A percentile compares a stretch with the other conserved stretches of the same genome.
Evolutionary conservation across 2,888 invertebrate species (phyloP).

Genomic region (Dexiosoma caninum): DNA sequence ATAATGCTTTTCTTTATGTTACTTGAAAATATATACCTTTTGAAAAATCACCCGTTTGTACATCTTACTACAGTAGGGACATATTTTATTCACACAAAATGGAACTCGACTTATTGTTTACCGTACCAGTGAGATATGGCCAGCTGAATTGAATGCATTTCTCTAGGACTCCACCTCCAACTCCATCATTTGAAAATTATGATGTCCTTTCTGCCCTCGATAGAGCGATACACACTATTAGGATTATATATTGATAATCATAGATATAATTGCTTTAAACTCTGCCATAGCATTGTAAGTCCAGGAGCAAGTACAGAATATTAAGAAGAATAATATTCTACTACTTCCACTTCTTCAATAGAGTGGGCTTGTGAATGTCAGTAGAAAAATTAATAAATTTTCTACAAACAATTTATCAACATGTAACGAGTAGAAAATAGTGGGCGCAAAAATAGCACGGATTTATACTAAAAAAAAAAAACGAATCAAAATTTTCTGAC

Average conservation of each 20-base stretch:
- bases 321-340: background rate
- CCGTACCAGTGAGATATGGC: background rate
- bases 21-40: background rate
- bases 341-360: background rate
- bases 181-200: too few species aligned
- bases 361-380: slow-evolving; percentile 9
- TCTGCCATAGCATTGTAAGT: background rate
- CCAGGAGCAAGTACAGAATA: slow-evolving; percentile 1
- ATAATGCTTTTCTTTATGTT: too few species aligned
- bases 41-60: background rate
- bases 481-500: too few species aligned
- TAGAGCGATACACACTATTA: background rate
- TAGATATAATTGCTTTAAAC: slow-evolving; percentile 3
- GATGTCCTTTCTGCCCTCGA: too few species aligned
- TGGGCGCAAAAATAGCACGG: background rate
- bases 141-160: background rate
- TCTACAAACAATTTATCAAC: slow-evolving; percentile 28
- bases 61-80: background rate
- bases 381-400: slow-evolving; percentile 43
- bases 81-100: background rate
- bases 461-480: too few species aligned
- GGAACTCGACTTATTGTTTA: background rate
- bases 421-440: slow-evolving; percentile 1
- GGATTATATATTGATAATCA: background rate
- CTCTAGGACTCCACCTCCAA: too few species aligned